These are phyloP conservation scores for Microvelia longipes DNA, from an alignment of 1,140 invertebrate species.

Conservation along the genomic window DNA sequence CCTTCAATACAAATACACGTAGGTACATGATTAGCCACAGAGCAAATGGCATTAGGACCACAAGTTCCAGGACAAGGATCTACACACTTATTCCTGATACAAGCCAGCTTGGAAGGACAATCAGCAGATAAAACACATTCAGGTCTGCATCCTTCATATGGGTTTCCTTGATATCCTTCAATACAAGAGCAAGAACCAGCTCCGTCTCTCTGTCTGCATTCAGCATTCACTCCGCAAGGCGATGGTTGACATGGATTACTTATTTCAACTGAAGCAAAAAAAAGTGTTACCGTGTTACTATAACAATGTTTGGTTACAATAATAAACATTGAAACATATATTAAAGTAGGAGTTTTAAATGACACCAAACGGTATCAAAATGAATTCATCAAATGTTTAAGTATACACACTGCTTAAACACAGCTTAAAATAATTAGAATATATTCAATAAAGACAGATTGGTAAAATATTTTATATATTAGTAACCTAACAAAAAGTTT, in stretches of 20 bases:
- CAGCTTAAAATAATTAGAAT: no score
- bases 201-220: slow-evolving; percentile 27
- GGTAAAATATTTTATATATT: no score
- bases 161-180: slow-evolving; percentile 49
- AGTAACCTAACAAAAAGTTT: no score
- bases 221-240: slow-evolving; percentile 35
- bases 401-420: no score
- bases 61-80: slow-evolving; percentile 53
- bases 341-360: no score
- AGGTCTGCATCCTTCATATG: slow-evolving; percentile 53
- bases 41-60: slow-evolving; percentile 46
- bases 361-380: no score
- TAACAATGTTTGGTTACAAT: no score
- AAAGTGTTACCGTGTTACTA: no score
- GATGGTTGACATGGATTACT: slow-evolving; percentile 35
- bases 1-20: slow-evolving; percentile 50
- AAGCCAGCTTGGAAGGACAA: slow-evolving; percentile 48
- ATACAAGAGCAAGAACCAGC: slow-evolving; percentile 41
- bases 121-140: slow-evolving; percentile 53
- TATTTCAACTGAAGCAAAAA: slow-evolving; percentile 12
- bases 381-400: no score
- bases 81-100: slow-evolving; percentile 48
- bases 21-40: slow-evolving; percentile 50
- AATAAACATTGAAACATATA: no score
- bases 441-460: no score